Evolutionary conservation across 2,888 invertebrate genomes (phyloP), one percentile per base, ranked within the genome.

Genomic region (Laothoe populi): DNA sequence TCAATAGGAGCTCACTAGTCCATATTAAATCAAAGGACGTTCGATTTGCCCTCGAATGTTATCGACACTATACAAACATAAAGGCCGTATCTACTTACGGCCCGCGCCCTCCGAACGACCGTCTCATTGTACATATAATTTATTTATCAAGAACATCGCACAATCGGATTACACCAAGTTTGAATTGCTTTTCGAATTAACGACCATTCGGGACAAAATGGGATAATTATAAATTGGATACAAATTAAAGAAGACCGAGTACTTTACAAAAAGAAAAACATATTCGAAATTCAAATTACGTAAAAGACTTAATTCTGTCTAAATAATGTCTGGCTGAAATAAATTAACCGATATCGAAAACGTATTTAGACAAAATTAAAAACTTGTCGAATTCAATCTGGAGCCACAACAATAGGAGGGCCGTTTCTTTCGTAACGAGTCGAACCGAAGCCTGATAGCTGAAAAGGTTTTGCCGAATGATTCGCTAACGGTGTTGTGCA

Each of bases 351-450:
- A 48, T 57, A 58, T 58, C 40, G 62, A 58, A 62, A 62, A 58
- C 40, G 45, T 58, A 46, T 58, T 62, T 57, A 13, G 45, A 66
- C 68, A 65, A 70, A 70, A 73, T 71, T 67, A 69, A 70, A 70
- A 79, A 77, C 62, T 76, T 65, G 67, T 64, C 59, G 73, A 69
- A 78, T 78, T 79, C 74, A 73, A 81, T 79, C 74, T 67, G 68
- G 71, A 69, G 66, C 66, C 65, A 19, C 64, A 69, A 79, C 78
- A 80, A 80, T 75, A 68, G 71, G 67, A 60, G 63, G 71, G 68
- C 68, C 67, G 72, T 72, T 74, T 72, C 67, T 35, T 62, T 66
- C 61, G 64, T 64, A 66, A 68, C 70, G 69, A 67, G 61, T 67
- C 65, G 64, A 66, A 67, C 67, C 66, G 60, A 67, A 69, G 70